Base-by-base conservation (phyloP, 2,113 vertebrate species). In the Erinaceus europaeus region DNA sequence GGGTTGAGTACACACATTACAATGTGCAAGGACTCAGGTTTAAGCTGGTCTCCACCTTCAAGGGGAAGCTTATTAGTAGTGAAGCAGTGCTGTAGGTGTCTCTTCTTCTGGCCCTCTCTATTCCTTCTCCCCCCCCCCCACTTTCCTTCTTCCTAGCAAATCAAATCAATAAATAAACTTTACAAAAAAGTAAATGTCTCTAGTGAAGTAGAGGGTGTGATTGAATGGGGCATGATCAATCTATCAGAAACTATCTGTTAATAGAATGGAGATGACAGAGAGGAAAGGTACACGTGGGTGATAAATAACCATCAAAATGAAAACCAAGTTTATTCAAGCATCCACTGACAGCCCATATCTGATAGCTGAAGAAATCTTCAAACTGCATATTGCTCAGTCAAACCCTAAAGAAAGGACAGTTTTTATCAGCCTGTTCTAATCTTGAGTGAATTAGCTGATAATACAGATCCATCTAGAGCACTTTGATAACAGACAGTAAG, bases 381-480 rank as follows among this genome's bases (percentile, higher is more conserved):
- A 25, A 13, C 8, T 79, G 21, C 27, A 9, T 32, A 59, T 73
- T 52, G 17, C 50, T 73, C 15, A 27, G 23, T 52, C 34, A 82
- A 82, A 78, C 57, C 55, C 38, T 57, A 46, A 81, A 62, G 38
- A 59, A 53, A 64, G 34, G 20, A 64, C 11, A 15, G 44, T 73
- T 77, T 90, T 72, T 48, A 90, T 72, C 14, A 61, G 13, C 21
- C 18, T 6, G 65, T 76, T 53, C 77, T 88, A 77, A 90, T 77
- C n/a, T 46, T 46, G 14, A 86, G 46, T 15, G 25, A 92, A 77
- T 86, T 80, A 88, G 74, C 64, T 90, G 90, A 88, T 52, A 77
- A 64, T 17, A 69, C 5, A 55, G 52, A 77, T 67, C 57, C 40
- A 69, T 44, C 32, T 18, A 72, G 62, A 62, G 86, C 78, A 42